phyloP scores from a whole-genome alignment of 2,113 vertebrate genomes.

The Microtus pennsylvanicus region DNA sequence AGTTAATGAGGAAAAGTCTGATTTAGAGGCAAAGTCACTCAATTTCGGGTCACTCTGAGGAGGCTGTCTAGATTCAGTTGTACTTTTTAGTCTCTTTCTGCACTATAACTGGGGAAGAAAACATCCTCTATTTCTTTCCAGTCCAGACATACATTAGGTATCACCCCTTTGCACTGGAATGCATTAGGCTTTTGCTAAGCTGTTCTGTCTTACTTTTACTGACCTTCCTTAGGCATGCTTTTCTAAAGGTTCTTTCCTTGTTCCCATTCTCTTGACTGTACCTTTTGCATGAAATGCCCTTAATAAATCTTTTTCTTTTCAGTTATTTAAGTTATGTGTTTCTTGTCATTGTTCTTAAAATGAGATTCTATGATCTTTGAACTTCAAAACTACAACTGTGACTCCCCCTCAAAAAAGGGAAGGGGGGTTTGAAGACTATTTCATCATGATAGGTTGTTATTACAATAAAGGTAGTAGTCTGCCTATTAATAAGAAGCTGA shows the following conservation, averaged over 20 bases:
- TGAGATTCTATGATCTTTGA: background rate
- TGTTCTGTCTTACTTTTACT: background rate
- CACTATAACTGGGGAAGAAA: background rate
- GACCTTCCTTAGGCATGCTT: background rate
- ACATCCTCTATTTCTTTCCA: background rate
- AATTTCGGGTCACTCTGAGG: background rate
- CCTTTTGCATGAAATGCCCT: background rate
- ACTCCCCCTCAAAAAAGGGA: background rate
- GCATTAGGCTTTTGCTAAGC: background rate
- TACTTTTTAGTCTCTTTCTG: background rate
- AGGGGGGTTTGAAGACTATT: background rate
- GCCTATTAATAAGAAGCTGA: background rate
- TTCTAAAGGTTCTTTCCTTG: background rate
- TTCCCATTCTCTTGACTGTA: background rate
- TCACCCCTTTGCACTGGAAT: background rate
- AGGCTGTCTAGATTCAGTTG: background rate
- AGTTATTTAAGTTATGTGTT: background rate
- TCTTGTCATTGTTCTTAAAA: background rate
- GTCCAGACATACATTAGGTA: background rate
- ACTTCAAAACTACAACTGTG: conserved; percentile 37
- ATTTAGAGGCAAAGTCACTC: background rate
- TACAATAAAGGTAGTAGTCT: background rate
- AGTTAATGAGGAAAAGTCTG: background rate
- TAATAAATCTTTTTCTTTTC: background rate
- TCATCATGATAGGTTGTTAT: background rate